Evolutionary conservation across 2,888 invertebrate species (phyloP), one percentile per base, ranked within the genome.

Genomic region (Heterodera filipjevi): DNA sequence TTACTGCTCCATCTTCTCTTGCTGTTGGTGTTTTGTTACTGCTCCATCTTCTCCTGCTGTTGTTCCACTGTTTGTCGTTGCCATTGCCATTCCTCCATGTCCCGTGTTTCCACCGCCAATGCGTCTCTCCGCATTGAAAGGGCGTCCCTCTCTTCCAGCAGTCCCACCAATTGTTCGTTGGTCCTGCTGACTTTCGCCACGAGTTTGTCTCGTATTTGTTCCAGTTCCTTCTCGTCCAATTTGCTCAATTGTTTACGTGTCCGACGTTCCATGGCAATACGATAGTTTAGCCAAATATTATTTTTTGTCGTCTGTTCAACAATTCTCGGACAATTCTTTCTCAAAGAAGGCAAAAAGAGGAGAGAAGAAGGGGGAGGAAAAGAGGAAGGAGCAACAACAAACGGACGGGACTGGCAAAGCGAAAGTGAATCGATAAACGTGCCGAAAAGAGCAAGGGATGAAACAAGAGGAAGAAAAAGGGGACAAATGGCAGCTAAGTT

Each of bases 101-200:
- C 96, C 91, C 97, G 96, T 87, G 97, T 95, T 90, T 97, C 96
- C 59, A 96, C 95, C 84, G 96, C 92, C 94, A 96, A 95, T 66
- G 96, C 95, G 90, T 98, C 97, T 90, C 97, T 96, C 83, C 95
- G 94, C 95, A 97, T 96, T 91, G 96, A 96, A 73, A 96, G 92
- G 90, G 96, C 96, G 91, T 98, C 97, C 83, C 96, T 92, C 87
- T 94, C 94, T 92, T 96, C 93, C 86, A 97, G 91, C 90, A 94
- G 92, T 90, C 94, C 93, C 78, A 97, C 96, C 85, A 97, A 91
- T 79, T 93, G 93, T 90, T 95, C 95, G 91, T 97, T 98, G 84
- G 96, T 91, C 73, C 92, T 93, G 91, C 85, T 76, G 89, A 88
- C 66, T 78, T 78, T 53, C 75, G 35, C 39, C 35, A 73, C 66